These are phyloP conservation scores for Apistogramma diplotaenia DNA, from an alignment of 2,113 vertebrate species.

Conservation along the genomic window DNA sequence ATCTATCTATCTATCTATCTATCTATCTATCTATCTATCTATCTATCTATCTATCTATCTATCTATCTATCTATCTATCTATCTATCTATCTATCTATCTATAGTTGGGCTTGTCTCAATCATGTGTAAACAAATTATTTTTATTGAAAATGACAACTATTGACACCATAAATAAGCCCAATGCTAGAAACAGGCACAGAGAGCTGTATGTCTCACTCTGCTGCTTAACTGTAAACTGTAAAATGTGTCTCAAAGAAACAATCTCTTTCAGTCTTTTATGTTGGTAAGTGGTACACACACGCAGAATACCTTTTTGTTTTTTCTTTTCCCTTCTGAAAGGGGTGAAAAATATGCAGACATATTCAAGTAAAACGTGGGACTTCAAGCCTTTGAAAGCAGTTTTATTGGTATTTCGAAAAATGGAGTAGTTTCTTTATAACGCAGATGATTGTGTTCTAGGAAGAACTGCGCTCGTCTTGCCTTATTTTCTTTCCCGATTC, in stretches of 20 bases:
- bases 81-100: not conserved
- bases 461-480: not conserved
- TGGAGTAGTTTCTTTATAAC: not conserved
- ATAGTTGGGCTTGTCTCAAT: not conserved
- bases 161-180: not conserved
- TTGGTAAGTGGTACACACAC: not conserved
- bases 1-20: too few species aligned
- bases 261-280: not conserved
- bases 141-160: not conserved
- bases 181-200: not conserved
- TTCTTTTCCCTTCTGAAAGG: not conserved
- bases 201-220: not conserved
- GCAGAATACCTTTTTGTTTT: not conserved
- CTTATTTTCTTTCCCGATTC: not conserved
- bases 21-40: not conserved
- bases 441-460: not conserved
- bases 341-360: not conserved
- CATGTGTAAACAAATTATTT: not conserved
- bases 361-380: not conserved
- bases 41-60: not conserved
- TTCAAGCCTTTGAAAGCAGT: not conserved
- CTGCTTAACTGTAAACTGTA: not conserved
- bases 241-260: not conserved
- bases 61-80: not conserved
- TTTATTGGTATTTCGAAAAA: not conserved